Conservation (phyloP, 2,888 invertebrate genomes). For the Synanthedon formicaeformis region DNA sequence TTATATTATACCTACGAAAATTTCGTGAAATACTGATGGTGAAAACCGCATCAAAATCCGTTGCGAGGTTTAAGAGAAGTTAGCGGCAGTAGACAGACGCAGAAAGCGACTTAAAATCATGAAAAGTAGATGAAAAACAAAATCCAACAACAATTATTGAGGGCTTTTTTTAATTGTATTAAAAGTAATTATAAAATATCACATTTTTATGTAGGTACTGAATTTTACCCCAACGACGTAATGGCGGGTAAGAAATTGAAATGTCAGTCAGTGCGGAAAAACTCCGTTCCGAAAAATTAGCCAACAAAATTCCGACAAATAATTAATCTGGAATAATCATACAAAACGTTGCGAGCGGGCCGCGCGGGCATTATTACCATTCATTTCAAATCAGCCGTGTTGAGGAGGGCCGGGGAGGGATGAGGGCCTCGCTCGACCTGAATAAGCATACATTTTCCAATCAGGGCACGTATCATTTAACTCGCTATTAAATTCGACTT, state of each 20-base stretch:
- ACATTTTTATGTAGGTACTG: background rate
- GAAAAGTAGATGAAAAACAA: no score
- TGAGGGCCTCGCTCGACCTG: slow-evolving; percentile 50
- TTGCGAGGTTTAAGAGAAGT: no score
- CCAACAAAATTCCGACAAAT: slow-evolving; percentile 67
- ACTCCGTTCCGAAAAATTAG: slow-evolving; percentile 68
- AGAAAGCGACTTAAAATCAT: no score
- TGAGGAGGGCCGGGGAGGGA: slow-evolving; percentile 36
- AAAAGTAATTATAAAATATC: no score
- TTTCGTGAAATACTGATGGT: no score
- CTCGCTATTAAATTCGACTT: slow-evolving; percentile 70
- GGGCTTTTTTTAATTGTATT: no score
- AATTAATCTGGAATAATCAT: slow-evolving; percentile 72
- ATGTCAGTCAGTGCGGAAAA: slow-evolving; percentile 67
- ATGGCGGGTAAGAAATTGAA: slow-evolving; percentile 57
- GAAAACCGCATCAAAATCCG: no score
- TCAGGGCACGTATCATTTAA: slow-evolving; percentile 71
- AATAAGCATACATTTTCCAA: slow-evolving; percentile 72
- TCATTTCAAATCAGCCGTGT: slow-evolving; percentile 69
- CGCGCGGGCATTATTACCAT: slow-evolving; percentile 67
- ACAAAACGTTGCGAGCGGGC: slow-evolving; percentile 68
- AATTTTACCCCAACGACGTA: slow-evolving; percentile 36
- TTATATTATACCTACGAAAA: no score
- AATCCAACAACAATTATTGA: no score
- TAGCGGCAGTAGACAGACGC: no score